Percentiles rank a stretch among this genome's conserved stretches.
These are phyloP conservation scores for Dryocosmus kuriphilus DNA, from an alignment of 2,888 invertebrate species.

Conservation along the genomic window DNA sequence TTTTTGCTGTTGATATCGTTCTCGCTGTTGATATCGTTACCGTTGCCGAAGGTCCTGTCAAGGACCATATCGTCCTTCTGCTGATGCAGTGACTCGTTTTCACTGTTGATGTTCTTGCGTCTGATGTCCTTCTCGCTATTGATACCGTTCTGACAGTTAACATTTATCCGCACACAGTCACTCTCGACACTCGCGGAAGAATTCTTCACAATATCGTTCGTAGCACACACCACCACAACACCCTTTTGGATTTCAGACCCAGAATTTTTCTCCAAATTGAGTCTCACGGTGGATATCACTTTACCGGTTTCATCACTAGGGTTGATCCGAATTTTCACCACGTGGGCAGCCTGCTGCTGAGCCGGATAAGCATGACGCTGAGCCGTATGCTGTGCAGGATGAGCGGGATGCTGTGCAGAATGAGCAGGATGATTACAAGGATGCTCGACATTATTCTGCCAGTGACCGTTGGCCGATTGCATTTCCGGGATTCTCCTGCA, in stretches of 20 bases:
- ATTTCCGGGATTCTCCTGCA: conserved; percentile 71
- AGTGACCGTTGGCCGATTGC: conserved; percentile 67
- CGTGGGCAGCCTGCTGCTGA: conserved; percentile 77
- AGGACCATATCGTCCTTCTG: conserved; percentile 74
- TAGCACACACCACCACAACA: conserved; percentile 64
- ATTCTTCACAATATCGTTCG: conserved; percentile 61
- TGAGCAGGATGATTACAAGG: conserved; percentile 50
- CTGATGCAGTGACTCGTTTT: conserved; percentile 16
- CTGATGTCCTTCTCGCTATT: conserved; percentile 54
- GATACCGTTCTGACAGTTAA: conserved; percentile 75
- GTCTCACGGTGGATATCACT: conserved; percentile 69
- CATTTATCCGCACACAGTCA: conserved; percentile 82
- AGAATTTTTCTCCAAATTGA: conserved; percentile 61
- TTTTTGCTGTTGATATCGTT: too few relatives aligned
- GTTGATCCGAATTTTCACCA: conserved; percentile 86
- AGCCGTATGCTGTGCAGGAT: too few relatives aligned
- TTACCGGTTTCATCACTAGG: conserved; percentile 79
- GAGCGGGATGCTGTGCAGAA: too few relatives aligned
- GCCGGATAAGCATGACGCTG: too few relatives aligned
- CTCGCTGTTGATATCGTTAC: conserved; percentile 77
- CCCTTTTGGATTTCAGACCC: conserved; percentile 43
- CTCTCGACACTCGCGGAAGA: conserved; percentile 55
- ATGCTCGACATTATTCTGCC: conserved; percentile 57
- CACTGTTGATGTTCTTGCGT: conserved; percentile 58
- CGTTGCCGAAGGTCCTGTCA: conserved; percentile 65